Evolutionary conservation across 2,797 vertebrate genomes (phyloP).

Genomic region (Tangara arthus): DNA sequence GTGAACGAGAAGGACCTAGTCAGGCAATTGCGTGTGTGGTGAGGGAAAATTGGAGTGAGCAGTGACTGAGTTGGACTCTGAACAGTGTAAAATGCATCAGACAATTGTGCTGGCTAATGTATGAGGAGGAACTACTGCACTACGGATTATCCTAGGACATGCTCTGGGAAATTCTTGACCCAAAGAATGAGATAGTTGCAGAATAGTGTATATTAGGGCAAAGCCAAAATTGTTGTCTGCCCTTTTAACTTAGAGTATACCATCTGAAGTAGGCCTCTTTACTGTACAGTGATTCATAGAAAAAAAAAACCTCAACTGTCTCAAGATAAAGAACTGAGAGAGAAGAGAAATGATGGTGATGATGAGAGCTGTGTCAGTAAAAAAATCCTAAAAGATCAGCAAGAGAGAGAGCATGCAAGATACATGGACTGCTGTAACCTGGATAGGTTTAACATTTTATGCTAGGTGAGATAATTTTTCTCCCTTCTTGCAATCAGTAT

Average conservation of each 20-base stretch:
- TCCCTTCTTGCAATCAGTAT: not conserved
- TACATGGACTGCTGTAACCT: not conserved
- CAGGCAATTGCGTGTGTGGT: not conserved
- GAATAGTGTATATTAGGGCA: not conserved
- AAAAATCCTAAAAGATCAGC: not conserved
- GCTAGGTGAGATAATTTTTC: not conserved
- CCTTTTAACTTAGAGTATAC: slow-evolving; percentile 25
- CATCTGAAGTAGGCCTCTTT: not conserved
- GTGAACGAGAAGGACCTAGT: slow-evolving; percentile 6
- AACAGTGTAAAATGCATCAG: not conserved
- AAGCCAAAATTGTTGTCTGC: slow-evolving; percentile 1
- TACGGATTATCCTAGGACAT: not conserved
- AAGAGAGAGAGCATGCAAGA: not conserved
- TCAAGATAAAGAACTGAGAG: not conserved
- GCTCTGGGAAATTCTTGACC: slow-evolving; percentile 22
- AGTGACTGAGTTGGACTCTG: not conserved
- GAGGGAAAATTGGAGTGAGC: not conserved
- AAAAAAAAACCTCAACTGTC: not conserved
- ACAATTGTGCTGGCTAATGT: not conserved
- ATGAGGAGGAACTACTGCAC: not conserved
- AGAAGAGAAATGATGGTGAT: not conserved
- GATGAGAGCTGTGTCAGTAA: not conserved
- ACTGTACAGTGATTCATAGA: not conserved
- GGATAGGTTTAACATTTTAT: not conserved
- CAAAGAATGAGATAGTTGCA: slow-evolving; percentile 26